Evolutionary conservation across 2,888 invertebrate genomes (phyloP), one percentile per base, ranked within the genome.

Genomic region (Spialia ferax): DNA sequence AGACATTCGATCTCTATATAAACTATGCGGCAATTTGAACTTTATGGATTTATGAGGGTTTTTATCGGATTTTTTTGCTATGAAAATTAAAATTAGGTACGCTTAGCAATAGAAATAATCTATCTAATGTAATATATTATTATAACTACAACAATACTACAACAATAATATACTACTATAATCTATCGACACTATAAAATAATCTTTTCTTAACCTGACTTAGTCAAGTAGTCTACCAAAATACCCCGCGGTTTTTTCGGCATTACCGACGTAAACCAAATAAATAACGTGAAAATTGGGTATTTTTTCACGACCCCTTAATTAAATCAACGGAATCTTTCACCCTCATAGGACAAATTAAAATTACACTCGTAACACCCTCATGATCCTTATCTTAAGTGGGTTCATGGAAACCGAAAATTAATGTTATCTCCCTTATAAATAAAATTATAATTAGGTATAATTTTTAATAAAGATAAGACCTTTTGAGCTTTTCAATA

Each of bases 331-430:
- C 18, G 18, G 20, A 32, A 56, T 56, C 55, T 42, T 20, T 26
- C 11, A n/a, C 54, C 54, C 54, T 18, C 45, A 54, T 23, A 55
- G 42, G 15, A 38, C 48, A 20, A 63, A 63, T 63, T 63, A 63
- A 56, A 48, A 61, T 61, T 50, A 50, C 11, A 22, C 11, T 10
- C 50, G 13, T 11, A 15, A 48, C 55, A 68, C 70, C 70, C 68
- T 38, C 56, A 70, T 70, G 68, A 70, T 70, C 54, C 20, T 62
- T 68, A 70, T 68, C 70, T 66, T 23, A 20, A 63, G 56, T 48
- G 50, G 63, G 63, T 63, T 55, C 29, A 22, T 26, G 22, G 32
- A 45, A 63, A 63, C 45, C 48, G 48, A 56, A 56, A 63, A 56
- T 63, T 63, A 45, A 63, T 55, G 45, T 48, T 56, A 63, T 29